phyloP scores from a whole-genome alignment of 1,140 invertebrate genomes.

The Oreohelix idahoensis region DNA sequence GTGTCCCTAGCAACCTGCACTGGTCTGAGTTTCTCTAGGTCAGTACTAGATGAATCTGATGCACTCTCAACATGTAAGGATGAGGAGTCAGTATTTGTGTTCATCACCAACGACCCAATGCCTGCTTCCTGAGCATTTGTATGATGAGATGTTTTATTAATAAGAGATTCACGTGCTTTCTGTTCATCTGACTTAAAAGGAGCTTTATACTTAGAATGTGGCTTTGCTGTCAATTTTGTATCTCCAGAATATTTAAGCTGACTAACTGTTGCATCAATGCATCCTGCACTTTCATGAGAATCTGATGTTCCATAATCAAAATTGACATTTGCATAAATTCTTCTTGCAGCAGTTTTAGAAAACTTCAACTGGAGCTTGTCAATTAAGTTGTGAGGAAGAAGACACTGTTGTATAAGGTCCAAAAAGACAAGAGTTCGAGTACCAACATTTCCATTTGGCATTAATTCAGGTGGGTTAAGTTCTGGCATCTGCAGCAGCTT shows the following conservation, averaged over 20 bases:
- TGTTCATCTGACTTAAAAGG: background rate
- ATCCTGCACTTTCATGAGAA: background rate
- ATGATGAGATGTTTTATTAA: background rate
- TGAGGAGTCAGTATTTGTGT: background rate
- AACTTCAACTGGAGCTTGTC: slow-evolving; percentile 74
- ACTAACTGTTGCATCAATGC: background rate
- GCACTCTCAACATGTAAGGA: background rate
- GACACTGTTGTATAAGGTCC: slow-evolving; percentile 75
- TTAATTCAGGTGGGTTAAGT: slow-evolving; percentile 73
- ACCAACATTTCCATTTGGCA: slow-evolving; percentile 78
- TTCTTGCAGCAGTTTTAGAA: slow-evolving; percentile 66
- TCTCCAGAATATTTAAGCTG: background rate
- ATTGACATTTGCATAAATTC: slow-evolving; percentile 75
- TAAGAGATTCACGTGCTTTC: background rate
- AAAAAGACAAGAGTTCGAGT: slow-evolving; percentile 76
- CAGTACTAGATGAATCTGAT: background rate
- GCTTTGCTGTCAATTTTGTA: background rate
- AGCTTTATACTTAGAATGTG: background rate
- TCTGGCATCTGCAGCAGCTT: slow-evolving; percentile 73
- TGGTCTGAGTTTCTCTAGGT: background rate
- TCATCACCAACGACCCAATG: background rate
- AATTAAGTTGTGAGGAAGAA: slow-evolving; percentile 76
- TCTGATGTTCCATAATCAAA: slow-evolving; percentile 73
- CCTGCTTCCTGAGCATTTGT: background rate
- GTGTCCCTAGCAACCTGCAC: too few relatives aligned